Evolutionary conservation across 1,140 invertebrate species (phyloP), one percentile per base, ranked within the genome.

Genomic region (Mylabris phalerata): DNA sequence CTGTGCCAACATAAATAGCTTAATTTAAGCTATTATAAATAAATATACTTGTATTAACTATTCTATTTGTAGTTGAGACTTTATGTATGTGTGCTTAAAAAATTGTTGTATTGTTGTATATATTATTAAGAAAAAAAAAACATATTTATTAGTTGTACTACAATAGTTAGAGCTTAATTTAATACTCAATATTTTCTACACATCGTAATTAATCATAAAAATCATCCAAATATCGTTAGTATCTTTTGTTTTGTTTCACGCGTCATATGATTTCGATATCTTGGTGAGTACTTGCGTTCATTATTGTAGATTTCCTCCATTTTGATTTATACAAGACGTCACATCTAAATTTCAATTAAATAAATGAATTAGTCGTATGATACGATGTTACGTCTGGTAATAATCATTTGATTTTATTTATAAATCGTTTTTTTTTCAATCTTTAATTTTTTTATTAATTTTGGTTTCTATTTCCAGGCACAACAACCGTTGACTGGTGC

Each of bases 401-500:
- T 19, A 1, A 19, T 19, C 19, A 19, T 19, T 19, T 19, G 19
- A 19, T 19, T 19, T 19, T 19, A 1, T 19, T 19, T 19, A 19
- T 13, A n/a, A 50, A 50, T 42, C 49, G 9, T 13, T 60, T 46
- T 11, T 19, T 42, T 47, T 55, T 32, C 1, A 32, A 39, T 19
- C 46, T 26, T 43, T 42, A 38, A n/a, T 52, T 54, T 47, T 41
- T 50, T 42, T 26, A 19, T 19, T 19, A 19, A 19, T 39, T 51
- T 58, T 51, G 42, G 44, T 57, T 62, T 72, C 1, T 19, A 2
- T 62, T 75, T 80, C 77, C 77, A 87, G 85, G 84, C 84, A 63
- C 84, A 86, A 75, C 83, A 87, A 77, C 85, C 85, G 54, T 78
- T 87, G 66, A 87, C 84, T 60, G 82, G 80, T 74, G 82, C 84